A percentile compares a stretch with the other conserved stretches of the same genome.
Evolutionary conservation across 1,140 invertebrate genomes (phyloP).

Genomic region (Drosophila sulfurigaster): DNA sequence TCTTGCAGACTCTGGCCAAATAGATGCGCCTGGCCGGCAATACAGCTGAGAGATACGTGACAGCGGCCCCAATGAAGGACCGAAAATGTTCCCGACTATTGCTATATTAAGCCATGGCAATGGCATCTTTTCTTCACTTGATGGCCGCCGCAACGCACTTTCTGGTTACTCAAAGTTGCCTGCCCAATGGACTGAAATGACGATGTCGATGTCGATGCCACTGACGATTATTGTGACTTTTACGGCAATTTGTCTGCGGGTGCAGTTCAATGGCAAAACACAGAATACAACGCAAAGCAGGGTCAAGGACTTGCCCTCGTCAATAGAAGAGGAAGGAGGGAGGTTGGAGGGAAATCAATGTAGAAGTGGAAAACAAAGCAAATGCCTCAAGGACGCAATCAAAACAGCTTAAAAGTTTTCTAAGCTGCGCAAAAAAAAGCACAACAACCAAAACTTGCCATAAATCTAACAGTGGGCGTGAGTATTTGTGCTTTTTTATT

Average conservation of each 20-base stretch:
- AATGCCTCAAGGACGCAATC: constrained; percentile 61
- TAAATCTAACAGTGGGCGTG: constrained; percentile 49
- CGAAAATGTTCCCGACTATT: constrained; percentile 47
- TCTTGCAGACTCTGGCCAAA: constrained; percentile 39
- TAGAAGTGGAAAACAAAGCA: constrained; percentile 21
- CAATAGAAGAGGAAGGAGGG: not conserved
- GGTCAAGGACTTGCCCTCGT: constrained; percentile 67
- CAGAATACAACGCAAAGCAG: constrained; percentile 10
- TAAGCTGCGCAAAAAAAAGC: constrained; percentile 36
- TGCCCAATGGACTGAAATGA: constrained; percentile 66
- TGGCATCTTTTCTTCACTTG: constrained; percentile 31
- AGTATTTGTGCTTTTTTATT: not conserved
- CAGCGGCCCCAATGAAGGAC: constrained; percentile 40
- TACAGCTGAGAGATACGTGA: constrained; percentile 48
- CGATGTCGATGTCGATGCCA: constrained; percentile 42
- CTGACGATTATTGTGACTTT: constrained; percentile 64
- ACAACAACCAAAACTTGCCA: constrained; percentile 49
- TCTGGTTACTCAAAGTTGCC: constrained; percentile 21
- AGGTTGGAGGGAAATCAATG: not conserved
- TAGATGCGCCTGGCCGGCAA: constrained; percentile 25
- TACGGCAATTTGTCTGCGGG: constrained; percentile 70
- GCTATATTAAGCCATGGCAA: constrained; percentile 62
- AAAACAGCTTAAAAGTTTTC: constrained; percentile 64
- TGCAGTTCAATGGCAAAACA: constrained; percentile 54
- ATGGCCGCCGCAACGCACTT: constrained; percentile 15